These are phyloP conservation scores for Oryctolagus cuniculus DNA, from an alignment of 2,113 vertebrate species.

Conservation along the genomic window DNA sequence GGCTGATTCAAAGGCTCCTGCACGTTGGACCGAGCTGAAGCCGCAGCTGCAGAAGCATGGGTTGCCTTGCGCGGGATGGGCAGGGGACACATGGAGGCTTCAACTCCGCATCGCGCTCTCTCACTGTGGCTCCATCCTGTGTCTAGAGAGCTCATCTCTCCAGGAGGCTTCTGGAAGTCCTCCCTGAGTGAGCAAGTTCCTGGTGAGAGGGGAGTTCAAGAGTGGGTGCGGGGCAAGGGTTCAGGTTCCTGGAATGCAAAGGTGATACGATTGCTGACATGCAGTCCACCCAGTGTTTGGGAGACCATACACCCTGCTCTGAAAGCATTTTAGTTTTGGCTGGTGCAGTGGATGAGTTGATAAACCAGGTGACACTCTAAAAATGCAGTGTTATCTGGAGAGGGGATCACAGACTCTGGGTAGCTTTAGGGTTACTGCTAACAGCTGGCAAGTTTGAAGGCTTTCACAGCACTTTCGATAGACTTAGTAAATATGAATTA, in stretches of 20 bases:
- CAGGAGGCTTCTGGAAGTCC: background rate
- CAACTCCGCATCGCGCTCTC: background rate
- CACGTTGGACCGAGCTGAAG: background rate
- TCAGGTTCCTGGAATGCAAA: background rate
- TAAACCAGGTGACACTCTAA: background rate
- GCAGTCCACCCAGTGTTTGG: background rate
- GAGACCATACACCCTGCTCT: background rate
- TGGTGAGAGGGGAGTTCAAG: background rate
- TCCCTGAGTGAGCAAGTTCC: background rate
- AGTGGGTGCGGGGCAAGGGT: background rate
- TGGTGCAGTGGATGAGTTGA: background rate
- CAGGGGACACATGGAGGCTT: background rate
- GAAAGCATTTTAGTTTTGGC: background rate
- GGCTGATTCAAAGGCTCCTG: background rate
- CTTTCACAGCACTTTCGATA: background rate
- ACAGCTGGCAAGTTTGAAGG: background rate
- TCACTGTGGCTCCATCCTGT: background rate
- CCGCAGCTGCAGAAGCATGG: background rate
- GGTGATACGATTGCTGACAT: background rate
- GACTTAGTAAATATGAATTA: background rate
- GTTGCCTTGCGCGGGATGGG: background rate
- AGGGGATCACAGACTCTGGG: background rate
- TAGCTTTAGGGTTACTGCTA: background rate
- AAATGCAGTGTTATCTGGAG: background rate
- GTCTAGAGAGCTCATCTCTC: background rate